A percentile compares a stretch with the other conserved stretches of the same genome.
Evolutionary conservation across 2,797 vertebrate species (phyloP).

Genomic region (Anabas testudineus): DNA sequence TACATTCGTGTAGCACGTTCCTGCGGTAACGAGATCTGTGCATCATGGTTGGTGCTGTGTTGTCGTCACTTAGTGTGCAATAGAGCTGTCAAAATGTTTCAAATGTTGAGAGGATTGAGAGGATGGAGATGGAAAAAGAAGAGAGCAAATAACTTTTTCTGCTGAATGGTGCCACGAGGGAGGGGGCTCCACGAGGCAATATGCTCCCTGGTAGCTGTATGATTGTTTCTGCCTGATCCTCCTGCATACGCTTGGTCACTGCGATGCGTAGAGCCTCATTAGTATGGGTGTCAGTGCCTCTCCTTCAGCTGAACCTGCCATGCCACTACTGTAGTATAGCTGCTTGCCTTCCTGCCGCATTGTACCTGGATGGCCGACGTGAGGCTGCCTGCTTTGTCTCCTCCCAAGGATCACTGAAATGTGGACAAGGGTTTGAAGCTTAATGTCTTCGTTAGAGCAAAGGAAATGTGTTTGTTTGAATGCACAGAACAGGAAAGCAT

Average conservation of each 20-base stretch:
- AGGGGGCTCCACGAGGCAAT: slow-evolving; percentile 42
- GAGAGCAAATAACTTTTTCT: slow-evolving; percentile 36
- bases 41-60: slow-evolving; percentile 21
- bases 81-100: slow-evolving; percentile 49
- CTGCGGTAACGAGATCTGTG: slow-evolving; percentile 52
- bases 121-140: slow-evolving; percentile 42
- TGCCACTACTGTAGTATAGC: slow-evolving; percentile 78
- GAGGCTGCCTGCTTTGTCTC: slow-evolving; percentile 69
- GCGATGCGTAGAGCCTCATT: slow-evolving; percentile 74
- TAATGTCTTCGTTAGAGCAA: slow-evolving; percentile 55
- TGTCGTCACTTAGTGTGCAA: slow-evolving; percentile 37
- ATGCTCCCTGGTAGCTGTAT: slow-evolving; percentile 48
- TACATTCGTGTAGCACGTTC: slow-evolving; percentile 28
- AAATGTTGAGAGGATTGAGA: slow-evolving; percentile 33
- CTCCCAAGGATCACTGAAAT: slow-evolving; percentile 71
- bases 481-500: slow-evolving; percentile 12
- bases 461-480: slow-evolving; percentile 34
- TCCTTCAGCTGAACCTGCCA: slow-evolving; percentile 84
- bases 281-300: slow-evolving; percentile 79
- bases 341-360: slow-evolving; percentile 78
- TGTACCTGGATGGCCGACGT: slow-evolving; percentile 76
- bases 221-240: slow-evolving; percentile 65
- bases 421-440: slow-evolving; percentile 56
- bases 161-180: slow-evolving; percentile 28
- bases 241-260: slow-evolving; percentile 66